phyloP scores from a whole-genome alignment of 2,888 invertebrate species.

The Globia sparganii region DNA sequence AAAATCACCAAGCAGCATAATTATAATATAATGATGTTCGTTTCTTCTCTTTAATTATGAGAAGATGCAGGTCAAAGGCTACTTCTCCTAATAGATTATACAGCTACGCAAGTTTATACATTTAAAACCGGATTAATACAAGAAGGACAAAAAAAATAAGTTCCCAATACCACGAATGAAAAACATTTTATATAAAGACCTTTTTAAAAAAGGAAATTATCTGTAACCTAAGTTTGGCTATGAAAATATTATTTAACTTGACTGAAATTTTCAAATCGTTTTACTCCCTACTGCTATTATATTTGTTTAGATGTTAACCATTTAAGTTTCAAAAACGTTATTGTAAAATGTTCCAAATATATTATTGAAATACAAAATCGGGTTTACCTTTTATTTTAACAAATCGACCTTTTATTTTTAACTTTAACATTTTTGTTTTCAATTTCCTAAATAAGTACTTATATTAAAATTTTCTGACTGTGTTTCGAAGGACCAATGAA shows the following conservation, averaged over 20 bases:
- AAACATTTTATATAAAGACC: background rate
- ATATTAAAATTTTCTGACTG: background rate
- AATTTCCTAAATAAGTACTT: background rate
- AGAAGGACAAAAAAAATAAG: conserved; percentile 3
- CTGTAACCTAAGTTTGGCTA: too few relatives aligned
- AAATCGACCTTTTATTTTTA: background rate
- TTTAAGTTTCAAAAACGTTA: conserved; percentile 3
- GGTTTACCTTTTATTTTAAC: background rate
- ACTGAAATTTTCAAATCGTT: background rate
- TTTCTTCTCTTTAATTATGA: background rate
- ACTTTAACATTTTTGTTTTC: background rate
- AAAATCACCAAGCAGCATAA: background rate
- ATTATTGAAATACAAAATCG: background rate
- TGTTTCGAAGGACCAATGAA: background rate
- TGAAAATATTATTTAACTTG: background rate
- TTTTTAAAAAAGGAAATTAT: conserved; percentile 14
- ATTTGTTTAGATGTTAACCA: conserved; percentile 15
- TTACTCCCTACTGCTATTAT: background rate
- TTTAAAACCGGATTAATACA: conserved; percentile 9
- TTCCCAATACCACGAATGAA: conserved; percentile 3
- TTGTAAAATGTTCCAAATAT: conserved; percentile 2
- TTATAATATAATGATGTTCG: background rate
- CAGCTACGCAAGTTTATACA: background rate
- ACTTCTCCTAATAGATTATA: background rate
- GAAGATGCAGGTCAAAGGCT: background rate